These are phyloP conservation scores for Teleogryllus occipitalis DNA, from an alignment of 1,140 invertebrate species.

Conservation along the genomic window DNA sequence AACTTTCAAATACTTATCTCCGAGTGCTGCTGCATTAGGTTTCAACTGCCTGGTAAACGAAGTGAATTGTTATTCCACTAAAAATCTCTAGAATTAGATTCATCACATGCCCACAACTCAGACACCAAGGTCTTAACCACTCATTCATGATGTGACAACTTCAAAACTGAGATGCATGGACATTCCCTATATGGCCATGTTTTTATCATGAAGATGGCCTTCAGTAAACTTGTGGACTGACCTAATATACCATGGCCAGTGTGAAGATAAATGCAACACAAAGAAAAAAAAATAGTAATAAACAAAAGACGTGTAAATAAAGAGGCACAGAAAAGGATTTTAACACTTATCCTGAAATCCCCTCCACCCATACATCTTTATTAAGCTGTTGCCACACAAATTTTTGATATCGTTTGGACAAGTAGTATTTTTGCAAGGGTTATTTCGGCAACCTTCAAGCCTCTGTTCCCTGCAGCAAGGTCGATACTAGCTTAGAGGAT, in stretches of 20 bases:
- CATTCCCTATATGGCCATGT: background rate
- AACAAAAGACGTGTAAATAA: background rate
- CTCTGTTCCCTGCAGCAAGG: slow-evolving; percentile 2
- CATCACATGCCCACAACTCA: too few species aligned
- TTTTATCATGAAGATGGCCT: background rate
- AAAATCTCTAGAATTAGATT: too few species aligned
- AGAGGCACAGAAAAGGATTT: background rate
- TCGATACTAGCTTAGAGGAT: background rate
- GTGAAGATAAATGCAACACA: background rate
- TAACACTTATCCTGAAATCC: background rate
- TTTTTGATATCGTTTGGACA: background rate
- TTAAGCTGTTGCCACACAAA: background rate
- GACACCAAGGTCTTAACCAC: too few species aligned
- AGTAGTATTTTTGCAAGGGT: background rate
- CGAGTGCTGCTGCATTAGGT: too few species aligned
- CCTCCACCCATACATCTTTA: background rate
- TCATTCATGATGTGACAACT: background rate
- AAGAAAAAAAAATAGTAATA: background rate
- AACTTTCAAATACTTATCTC: too few species aligned
- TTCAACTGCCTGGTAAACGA: too few species aligned
- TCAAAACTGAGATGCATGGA: background rate
- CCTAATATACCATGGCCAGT: too few species aligned
- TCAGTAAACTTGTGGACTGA: background rate
- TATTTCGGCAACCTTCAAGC: background rate
- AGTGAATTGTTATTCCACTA: too few species aligned